Percentiles rank a stretch among this genome's conserved stretches.
Conservation (phyloP, 2,113 vertebrate genomes). For the Ageneiosus marmoratus region DNA sequence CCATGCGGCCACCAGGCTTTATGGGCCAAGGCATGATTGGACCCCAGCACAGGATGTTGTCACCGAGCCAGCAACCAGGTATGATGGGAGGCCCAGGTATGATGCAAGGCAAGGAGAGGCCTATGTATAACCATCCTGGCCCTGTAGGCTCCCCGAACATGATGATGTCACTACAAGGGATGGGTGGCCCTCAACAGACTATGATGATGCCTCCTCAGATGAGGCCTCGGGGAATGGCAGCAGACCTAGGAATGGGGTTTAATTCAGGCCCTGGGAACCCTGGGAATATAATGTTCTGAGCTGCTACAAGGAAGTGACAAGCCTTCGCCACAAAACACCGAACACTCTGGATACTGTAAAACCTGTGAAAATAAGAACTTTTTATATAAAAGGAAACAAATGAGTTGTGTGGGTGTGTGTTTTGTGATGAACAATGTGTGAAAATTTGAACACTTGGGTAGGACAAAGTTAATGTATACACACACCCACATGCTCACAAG, state of each 20-base stretch:
- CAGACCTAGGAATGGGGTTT: slow-evolving; percentile 96
- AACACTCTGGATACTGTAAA: slow-evolving; percentile 43
- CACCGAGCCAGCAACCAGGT: slow-evolving; percentile 86
- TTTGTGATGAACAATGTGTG: slow-evolving; percentile 34
- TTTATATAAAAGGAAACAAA: slow-evolving; percentile 42
- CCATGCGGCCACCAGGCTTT: slow-evolving; percentile 93
- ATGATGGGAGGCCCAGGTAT: slow-evolving; percentile 87
- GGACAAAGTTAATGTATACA: slow-evolving; percentile 26
- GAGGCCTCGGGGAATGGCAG: slow-evolving; percentile 91
- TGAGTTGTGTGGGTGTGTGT: slow-evolving; percentile 26
- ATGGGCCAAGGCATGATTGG: slow-evolving; percentile 98
- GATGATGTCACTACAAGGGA: slow-evolving; percentile 99
- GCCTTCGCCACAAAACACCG: slow-evolving; percentile 31
- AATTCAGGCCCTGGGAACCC: slow-evolving; percentile 96
- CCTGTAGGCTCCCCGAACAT: slow-evolving; percentile 95
- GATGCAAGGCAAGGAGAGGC: slow-evolving; percentile 93
- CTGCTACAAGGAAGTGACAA: slow-evolving; percentile 73
- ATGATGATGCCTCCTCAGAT: slow-evolving; percentile 98
- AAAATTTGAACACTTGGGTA: slow-evolving; percentile 39
- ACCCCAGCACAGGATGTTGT: slow-evolving; percentile 97
- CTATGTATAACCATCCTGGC: slow-evolving; percentile 88
- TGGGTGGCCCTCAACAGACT: slow-evolving; percentile 98
- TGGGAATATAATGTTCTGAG: slow-evolving; percentile 98
- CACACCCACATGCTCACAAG: slow-evolving; percentile 31
- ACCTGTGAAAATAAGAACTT: slow-evolving; percentile 50